A percentile compares a stretch with the other conserved stretches of the same genome.
Conservation (phyloP, 1,140 invertebrate genomes). For the Drosophila nebulosa region DNA sequence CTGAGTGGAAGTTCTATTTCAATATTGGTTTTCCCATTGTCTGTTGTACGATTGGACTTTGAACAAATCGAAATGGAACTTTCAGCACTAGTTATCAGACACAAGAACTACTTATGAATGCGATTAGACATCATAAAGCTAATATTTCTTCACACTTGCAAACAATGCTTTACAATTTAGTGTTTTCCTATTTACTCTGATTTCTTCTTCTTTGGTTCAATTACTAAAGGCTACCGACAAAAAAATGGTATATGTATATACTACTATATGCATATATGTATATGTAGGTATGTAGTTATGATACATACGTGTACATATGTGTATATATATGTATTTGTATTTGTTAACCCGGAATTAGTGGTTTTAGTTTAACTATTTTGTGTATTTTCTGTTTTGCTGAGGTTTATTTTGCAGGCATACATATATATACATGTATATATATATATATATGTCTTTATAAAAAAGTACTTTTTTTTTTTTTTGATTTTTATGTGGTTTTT, state of each 20-base stretch:
- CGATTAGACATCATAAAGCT: neutral
- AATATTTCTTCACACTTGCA: neutral
- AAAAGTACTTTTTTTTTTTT: slow-evolving; percentile 45
- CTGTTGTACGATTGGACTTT: neutral
- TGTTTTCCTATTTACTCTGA: neutral
- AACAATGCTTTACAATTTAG: neutral
- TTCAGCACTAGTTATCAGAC: neutral
- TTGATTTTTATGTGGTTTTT: slow-evolving; percentile 37
- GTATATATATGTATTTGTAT: neutral
- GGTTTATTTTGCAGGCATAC: neutral
- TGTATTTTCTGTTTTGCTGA: neutral
- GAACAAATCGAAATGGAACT: neutral
- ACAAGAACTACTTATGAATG: neutral
- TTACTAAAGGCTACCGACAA: neutral
- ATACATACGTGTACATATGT: no score
- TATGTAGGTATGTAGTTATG: neutral
- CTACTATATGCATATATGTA: neutral
- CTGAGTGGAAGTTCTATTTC: neutral
- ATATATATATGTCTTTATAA: slow-evolving; percentile 21
- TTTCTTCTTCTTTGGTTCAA: slow-evolving; percentile 1
- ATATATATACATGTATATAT: slow-evolving; percentile 21
- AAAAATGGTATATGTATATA: neutral
- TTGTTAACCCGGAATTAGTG: neutral
- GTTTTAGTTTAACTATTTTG: neutral
- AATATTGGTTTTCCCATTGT: neutral